phyloP scores from a whole-genome alignment of 2,113 vertebrate species.

The Anguilla japonica region DNA sequence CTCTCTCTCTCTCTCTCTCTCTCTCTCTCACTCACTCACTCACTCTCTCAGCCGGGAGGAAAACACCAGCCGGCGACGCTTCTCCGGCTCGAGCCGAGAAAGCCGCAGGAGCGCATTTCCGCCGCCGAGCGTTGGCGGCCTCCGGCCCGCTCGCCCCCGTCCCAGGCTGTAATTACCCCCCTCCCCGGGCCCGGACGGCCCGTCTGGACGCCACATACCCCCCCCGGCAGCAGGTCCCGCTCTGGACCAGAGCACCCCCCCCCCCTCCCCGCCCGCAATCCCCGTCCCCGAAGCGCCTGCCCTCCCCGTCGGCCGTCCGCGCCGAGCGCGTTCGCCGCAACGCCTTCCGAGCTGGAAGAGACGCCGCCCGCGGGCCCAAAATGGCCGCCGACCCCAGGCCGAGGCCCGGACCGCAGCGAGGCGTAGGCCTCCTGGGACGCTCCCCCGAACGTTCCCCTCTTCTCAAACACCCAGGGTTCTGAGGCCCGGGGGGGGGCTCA shows the following conservation, averaged over 20 bases:
- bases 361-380: background rate
- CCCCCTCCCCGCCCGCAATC: background rate
- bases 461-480: conserved; percentile 5
- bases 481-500: background rate
- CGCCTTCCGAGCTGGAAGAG: too few relatives aligned
- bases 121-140: conserved; percentile 48
- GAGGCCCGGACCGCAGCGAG: conserved; percentile 15
- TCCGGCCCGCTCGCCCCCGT: conserved; percentile 40
- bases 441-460: background rate
- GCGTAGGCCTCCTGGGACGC: conserved; percentile 16
- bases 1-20: too few relatives aligned
- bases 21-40: too few relatives aligned
- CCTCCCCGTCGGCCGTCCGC: background rate
- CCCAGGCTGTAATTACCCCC: conserved; percentile 51
- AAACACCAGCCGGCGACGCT: conserved; percentile 52
- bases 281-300: background rate
- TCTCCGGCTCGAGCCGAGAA: conserved; percentile 56
- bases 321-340: background rate
- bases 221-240: background rate
- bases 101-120: conserved; percentile 61
- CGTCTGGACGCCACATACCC: conserved; percentile 33
- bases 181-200: conserved; percentile 27
- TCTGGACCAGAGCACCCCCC: background rate
- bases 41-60: conserved; percentile 19
- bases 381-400: conserved; percentile 14